These are phyloP conservation scores for Colletes collaris DNA, from an alignment of 2,888 invertebrate genomes.

Conservation along the genomic window DNA sequence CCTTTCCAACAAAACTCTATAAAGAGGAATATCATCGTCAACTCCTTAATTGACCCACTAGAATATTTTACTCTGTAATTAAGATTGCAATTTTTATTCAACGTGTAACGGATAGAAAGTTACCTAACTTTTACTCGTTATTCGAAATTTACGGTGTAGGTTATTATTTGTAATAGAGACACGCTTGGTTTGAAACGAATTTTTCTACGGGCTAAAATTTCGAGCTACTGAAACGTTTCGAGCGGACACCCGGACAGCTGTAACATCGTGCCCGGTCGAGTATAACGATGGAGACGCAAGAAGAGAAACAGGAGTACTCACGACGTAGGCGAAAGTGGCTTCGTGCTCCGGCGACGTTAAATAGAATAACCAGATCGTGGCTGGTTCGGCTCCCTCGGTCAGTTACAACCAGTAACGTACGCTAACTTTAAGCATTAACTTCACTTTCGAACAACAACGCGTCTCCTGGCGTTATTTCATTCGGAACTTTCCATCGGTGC, in stretches of 20 bases:
- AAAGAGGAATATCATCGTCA: no score
- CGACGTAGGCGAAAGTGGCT: slow-evolving; percentile 67
- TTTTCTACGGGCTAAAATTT: background rate
- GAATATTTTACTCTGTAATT: no score
- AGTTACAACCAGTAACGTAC: slow-evolving; percentile 62
- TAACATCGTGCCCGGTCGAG: slow-evolving; percentile 15
- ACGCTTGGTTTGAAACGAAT: no score
- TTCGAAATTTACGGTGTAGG: no score
- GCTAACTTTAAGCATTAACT: slow-evolving; percentile 44
- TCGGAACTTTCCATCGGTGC: slow-evolving; percentile 18
- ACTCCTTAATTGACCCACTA: no score
- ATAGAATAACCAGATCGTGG: slow-evolving; percentile 72
- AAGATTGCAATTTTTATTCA: no score
- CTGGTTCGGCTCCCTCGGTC: slow-evolving; percentile 60
- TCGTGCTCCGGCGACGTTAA: slow-evolving; percentile 66
- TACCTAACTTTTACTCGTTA: no score
- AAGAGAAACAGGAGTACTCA: slow-evolving; percentile 57
- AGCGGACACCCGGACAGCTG: no score
- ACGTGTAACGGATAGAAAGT: no score
- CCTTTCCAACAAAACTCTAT: no score
- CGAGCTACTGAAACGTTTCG: no score
- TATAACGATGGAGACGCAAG: slow-evolving; percentile 24
- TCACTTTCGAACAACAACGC: slow-evolving; percentile 34
- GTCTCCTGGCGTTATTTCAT: slow-evolving; percentile 13
- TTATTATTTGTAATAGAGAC: no score